Base-by-base conservation (phyloP, 2,797 vertebrate genomes). In the Ctenochaetus hawaiiensis region DNA sequence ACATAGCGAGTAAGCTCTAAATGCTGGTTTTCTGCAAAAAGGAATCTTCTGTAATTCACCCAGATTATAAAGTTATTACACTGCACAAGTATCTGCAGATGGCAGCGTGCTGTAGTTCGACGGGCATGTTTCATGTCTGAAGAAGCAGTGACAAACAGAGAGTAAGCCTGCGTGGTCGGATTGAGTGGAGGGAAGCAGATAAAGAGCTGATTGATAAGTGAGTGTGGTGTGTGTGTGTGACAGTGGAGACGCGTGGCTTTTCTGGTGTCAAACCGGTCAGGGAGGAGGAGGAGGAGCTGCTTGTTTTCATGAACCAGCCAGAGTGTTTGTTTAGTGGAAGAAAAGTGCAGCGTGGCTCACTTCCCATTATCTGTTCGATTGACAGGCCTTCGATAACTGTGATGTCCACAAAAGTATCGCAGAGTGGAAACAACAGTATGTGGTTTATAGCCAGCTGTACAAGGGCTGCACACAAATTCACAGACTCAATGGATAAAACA, bases 201-300 rank as follows among this genome's bases (percentile, higher is more conserved):
- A 89, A 85, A 86, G 83, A 39, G 60, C 52, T 68, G 87, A 91
- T 75, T 91, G 85, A 90, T 85, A 52, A 67, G 49, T 9, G 23
- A 72, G 60, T 30, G 44, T 43, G 70, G 20, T 48, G 47, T 48
- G 16, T 7, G 61, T 61, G 64, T 77, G 80, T 85, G 84, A 87
- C 77, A 84, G 80, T 83, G 49, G 66, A 85, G 73, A 53, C 70
- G 45, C 53, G 74, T 88, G 90, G 78, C 80, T 80, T 41, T 67
- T 47, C 23, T 77, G 76, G 80, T 23, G 67, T 89, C 84, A 82
- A 91, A 93, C 91, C 75, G 76, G 91, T 92, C 81, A 4, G 65
- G 78, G 87, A 85, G 83, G 86, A 18, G 34, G 72, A 62, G n/a
- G 26, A 30, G 5, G 47, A 72, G 75, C 80, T 61, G 59, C 59